These are phyloP conservation scores for Stratiomys singularior DNA, from an alignment of 2,888 invertebrate genomes.

Conservation along the genomic window DNA sequence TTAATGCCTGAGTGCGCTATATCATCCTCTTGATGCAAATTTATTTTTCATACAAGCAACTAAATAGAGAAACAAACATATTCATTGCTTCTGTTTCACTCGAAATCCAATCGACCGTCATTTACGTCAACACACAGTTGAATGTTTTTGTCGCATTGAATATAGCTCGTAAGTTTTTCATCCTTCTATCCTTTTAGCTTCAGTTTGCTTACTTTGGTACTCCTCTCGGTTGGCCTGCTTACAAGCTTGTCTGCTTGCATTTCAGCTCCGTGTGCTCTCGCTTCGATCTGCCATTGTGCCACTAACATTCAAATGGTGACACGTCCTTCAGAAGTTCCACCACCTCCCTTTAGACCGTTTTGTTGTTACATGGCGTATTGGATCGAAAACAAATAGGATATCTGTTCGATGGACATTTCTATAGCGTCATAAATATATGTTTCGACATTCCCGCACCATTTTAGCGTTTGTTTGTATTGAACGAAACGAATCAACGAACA, in stretches of 20 bases:
- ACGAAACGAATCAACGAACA: neutral
- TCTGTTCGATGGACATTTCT: conserved; percentile 51
- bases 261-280: neutral
- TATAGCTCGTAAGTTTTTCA: conserved; percentile 4
- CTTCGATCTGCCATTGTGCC: neutral
- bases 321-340: conserved; percentile 40
- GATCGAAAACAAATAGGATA: conserved; percentile 52
- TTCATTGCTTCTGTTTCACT: conserved; percentile 22
- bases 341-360: conserved; percentile 44
- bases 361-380: conserved; percentile 48
- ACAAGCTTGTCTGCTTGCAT: neutral
- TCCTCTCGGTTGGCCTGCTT: conserved; percentile 3
- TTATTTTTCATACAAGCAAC: neutral
- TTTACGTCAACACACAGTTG: conserved; percentile 32
- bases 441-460: conserved; percentile 30
- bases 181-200: neutral
- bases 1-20: neutral
- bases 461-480: conserved; percentile 17
- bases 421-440: conserved; percentile 50
- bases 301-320: conserved; percentile 36
- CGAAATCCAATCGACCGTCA: conserved; percentile 37
- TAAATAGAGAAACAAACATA: conserved; percentile 26
- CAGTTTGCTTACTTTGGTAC: neutral
- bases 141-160: conserved; percentile 39
- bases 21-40: too few species aligned